phyloP scores from a whole-genome alignment of 2,797 vertebrate species.

The Peromyscus aztecus region DNA sequence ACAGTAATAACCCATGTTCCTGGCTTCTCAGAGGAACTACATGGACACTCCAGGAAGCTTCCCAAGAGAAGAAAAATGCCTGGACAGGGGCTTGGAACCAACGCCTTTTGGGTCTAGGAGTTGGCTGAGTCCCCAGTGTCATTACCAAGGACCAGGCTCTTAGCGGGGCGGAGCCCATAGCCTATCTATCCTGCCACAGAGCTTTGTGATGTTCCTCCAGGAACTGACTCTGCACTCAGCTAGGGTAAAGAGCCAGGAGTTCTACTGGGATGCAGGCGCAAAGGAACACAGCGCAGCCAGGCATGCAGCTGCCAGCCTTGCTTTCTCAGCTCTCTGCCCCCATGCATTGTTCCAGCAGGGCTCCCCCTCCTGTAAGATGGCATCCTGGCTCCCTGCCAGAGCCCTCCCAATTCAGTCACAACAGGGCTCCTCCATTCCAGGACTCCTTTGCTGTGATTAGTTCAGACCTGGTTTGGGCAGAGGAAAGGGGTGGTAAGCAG shows the following conservation, averaged over 20 bases:
- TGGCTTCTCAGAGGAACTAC: background rate
- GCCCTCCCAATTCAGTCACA: background rate
- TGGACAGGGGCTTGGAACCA: background rate
- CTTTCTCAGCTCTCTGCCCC: background rate
- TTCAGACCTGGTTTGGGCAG: slow-evolving; percentile 20
- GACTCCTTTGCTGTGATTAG: background rate
- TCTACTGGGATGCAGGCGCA: background rate
- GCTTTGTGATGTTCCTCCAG: background rate
- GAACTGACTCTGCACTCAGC: background rate
- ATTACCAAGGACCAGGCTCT: background rate
- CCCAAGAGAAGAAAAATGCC: background rate
- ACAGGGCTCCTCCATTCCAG: background rate
- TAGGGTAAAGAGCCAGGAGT: background rate
- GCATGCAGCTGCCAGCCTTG: background rate
- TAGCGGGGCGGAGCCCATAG: background rate
- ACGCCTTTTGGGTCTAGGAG: background rate
- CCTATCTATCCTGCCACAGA: background rate
- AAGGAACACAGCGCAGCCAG: background rate
- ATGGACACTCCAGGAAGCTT: background rate
- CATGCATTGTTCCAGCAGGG: background rate
- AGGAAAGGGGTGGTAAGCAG: background rate
- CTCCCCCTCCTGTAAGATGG: background rate
- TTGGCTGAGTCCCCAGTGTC: background rate
- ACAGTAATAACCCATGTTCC: background rate
- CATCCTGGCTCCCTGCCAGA: background rate